Evolutionary conservation across 2,797 vertebrate species (phyloP).

Genomic region (Thaleichthys pacificus): DNA sequence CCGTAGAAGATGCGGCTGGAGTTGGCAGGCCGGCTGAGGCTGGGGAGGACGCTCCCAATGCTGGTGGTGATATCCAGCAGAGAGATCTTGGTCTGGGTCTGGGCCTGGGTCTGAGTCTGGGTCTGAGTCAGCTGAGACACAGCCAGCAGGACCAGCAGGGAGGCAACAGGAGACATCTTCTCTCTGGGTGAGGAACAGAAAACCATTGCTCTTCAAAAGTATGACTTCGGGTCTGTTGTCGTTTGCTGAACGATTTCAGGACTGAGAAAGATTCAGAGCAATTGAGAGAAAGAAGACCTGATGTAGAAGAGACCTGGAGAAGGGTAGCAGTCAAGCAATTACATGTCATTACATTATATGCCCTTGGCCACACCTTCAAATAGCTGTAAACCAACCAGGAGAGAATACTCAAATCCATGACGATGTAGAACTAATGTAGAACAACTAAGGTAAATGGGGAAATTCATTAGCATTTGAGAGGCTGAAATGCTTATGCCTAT

Average conservation of each 20-base stretch:
- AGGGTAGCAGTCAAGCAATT: not conserved
- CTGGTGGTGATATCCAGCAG: constrained; percentile 47
- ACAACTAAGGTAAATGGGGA: too few relatives aligned
- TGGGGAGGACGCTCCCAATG: constrained; percentile 58
- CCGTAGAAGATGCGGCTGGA: constrained; percentile 84
- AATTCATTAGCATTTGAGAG: too few relatives aligned
- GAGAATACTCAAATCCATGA: not conserved
- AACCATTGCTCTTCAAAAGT: constrained; percentile 8
- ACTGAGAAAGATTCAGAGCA: not conserved
- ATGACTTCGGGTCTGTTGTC: not conserved
- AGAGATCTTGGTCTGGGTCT: constrained; percentile 45
- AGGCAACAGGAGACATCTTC: constrained; percentile 59
- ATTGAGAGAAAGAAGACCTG: not conserved
- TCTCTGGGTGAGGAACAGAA: constrained; percentile 38
- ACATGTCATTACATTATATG: constrained; percentile 7
- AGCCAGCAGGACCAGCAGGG: constrained; percentile 49
- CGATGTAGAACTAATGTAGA: too few relatives aligned
- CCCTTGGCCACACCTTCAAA: constrained; percentile 3
- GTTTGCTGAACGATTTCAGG: not conserved
- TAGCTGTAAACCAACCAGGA: constrained; percentile 3
- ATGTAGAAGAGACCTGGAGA: not conserved
- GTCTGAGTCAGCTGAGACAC: constrained; percentile 40
- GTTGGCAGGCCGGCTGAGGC: constrained; percentile 79
- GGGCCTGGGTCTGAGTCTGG: constrained; percentile 61
- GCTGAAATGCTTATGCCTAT: too few relatives aligned